Evolutionary conservation across 2,113 vertebrate species (phyloP).

Genomic region (Dipodomys ordii): DNA sequence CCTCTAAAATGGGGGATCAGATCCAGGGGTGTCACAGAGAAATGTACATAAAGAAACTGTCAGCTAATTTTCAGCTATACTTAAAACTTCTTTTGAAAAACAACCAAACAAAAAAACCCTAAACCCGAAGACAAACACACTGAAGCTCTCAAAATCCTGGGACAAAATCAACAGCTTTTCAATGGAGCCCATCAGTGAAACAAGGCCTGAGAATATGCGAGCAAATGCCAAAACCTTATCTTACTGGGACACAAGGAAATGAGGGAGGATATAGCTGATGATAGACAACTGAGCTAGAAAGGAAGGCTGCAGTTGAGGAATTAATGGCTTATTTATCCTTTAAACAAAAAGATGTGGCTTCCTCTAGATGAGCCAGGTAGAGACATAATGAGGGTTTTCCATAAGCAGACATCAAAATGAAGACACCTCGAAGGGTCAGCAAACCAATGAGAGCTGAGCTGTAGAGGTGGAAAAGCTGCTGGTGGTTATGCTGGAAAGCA

Average conservation of each 20-base stretch:
- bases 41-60: neutral
- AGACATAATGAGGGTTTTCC: neutral
- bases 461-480: neutral
- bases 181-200: neutral
- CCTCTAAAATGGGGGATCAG: neutral
- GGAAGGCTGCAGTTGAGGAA: slow-evolving; percentile 23
- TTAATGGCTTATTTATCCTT: slow-evolving; percentile 32
- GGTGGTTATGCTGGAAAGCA: neutral
- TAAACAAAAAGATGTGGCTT: slow-evolving; percentile 50
- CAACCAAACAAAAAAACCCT: neutral
- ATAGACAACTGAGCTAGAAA: slow-evolving; percentile 59
- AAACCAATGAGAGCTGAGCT: neutral
- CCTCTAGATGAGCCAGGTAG: neutral
- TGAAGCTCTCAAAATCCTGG: neutral
- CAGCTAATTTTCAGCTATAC: neutral
- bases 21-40: slow-evolving; percentile 18
- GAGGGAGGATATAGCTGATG: slow-evolving; percentile 45
- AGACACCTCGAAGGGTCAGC: neutral
- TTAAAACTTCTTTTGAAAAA: slow-evolving; percentile 5
- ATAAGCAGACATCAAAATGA: neutral
- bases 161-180: slow-evolving; percentile 49
- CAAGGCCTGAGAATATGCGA: neutral
- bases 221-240: slow-evolving; percentile 66
- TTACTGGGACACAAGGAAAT: slow-evolving; percentile 66
- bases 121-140: neutral